These are phyloP conservation scores for Strix occidentalis DNA, from an alignment of 2,797 vertebrate genomes.

Conservation along the genomic window DNA sequence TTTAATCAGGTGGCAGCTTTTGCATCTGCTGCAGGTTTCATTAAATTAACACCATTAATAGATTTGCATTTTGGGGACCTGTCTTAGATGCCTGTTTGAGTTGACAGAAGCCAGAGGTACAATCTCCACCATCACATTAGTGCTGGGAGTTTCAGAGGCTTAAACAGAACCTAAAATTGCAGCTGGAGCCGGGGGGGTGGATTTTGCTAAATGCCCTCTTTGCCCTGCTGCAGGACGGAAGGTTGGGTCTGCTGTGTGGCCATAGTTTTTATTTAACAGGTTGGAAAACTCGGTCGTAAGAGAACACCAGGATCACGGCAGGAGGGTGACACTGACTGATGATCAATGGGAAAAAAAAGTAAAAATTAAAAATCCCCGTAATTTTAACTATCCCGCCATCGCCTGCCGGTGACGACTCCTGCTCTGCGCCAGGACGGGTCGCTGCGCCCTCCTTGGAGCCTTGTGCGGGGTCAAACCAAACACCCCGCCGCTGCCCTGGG, in stretches of 20 bases:
- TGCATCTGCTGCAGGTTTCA: neutral
- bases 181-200: neutral
- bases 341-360: neutral
- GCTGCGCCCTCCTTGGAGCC: too few relatives aligned
- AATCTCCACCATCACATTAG: neutral
- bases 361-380: too few relatives aligned
- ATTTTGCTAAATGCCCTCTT: rapidly evolving
- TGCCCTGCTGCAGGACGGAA: neutral
- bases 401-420: too few relatives aligned
- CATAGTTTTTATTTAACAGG: neutral
- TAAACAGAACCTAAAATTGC: neutral
- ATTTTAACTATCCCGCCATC: too few relatives aligned
- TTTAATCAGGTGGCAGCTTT: neutral
- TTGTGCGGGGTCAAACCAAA: too few relatives aligned
- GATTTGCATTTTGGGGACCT: neutral
- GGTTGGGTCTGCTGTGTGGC: neutral
- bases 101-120: neutral
- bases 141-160: neutral
- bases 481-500: too few relatives aligned
- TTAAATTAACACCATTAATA: neutral
- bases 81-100: neutral
- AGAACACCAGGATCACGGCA: neutral
- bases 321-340: neutral
- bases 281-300: neutral
- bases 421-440: too few relatives aligned